Conservation (phyloP, 2,888 invertebrate genomes). For the Mesochorus sp. region DNA sequence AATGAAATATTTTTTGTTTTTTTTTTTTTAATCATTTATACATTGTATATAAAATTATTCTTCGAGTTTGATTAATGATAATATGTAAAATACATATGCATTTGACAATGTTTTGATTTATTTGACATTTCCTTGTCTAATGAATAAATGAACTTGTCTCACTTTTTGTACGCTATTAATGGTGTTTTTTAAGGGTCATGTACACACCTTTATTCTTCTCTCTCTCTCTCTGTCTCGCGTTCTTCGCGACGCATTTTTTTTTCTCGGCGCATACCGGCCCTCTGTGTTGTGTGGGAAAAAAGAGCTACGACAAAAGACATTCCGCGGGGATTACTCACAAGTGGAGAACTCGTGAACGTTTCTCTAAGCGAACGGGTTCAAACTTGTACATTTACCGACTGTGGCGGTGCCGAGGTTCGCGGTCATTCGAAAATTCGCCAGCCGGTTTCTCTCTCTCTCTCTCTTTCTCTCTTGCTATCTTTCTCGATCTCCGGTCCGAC, state of each 20-base stretch:
- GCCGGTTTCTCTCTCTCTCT: constrained; percentile 43
- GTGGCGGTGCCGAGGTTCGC: constrained; percentile 20
- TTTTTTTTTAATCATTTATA: too few species aligned
- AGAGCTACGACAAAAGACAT: constrained; percentile 69
- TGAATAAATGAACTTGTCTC: too few species aligned
- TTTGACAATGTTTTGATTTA: too few species aligned
- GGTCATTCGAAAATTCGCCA: constrained; percentile 51
- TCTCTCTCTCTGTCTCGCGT: background rate
- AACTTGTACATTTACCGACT: constrained; percentile 51
- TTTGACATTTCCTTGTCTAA: background rate
- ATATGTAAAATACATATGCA: too few species aligned
- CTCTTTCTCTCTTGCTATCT: background rate
- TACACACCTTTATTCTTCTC: background rate
- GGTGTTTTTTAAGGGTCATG: background rate
- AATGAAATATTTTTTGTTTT: too few species aligned
- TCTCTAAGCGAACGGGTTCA: constrained; percentile 49
- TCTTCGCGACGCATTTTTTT: constrained; percentile 32
- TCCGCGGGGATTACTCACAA: constrained; percentile 69
- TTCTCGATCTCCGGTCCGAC: constrained; percentile 5
- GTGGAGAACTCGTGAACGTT: constrained; percentile 52
- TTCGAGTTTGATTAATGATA: too few species aligned
- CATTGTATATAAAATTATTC: too few species aligned
- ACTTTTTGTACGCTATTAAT: background rate
- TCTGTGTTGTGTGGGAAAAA: constrained; percentile 45
- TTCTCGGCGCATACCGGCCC: constrained; percentile 16